Evolutionary conservation across 2,888 invertebrate species (phyloP).

Genomic region (Scaptodrosophila latifasciaeformis): DNA sequence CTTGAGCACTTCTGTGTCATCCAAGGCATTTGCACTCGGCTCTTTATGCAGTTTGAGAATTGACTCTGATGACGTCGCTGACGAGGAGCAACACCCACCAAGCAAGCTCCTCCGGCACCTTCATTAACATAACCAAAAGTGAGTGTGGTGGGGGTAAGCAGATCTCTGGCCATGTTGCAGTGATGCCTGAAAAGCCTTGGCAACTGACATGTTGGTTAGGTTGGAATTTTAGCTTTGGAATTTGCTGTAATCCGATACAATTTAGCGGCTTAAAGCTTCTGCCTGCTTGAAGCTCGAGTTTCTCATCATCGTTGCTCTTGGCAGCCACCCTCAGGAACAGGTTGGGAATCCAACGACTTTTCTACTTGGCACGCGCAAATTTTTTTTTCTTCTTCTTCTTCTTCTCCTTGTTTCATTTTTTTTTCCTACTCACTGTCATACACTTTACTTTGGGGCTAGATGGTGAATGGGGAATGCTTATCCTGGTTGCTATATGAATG

Average conservation of each 20-base stretch:
- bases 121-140: constrained; percentile 65
- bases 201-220: constrained; percentile 42
- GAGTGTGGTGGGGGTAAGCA: constrained; percentile 28
- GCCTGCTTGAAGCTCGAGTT: constrained; percentile 65
- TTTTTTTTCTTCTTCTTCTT: not conserved
- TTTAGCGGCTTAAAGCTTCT: constrained; percentile 68
- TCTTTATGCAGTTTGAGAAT: constrained; percentile 42
- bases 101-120: constrained; percentile 50
- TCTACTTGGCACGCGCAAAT: not conserved
- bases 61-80: constrained; percentile 33
- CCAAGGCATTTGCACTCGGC: constrained; percentile 20
- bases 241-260: constrained; percentile 68
- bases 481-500: too few relatives aligned
- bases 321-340: too few relatives aligned
- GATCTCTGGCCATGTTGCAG: constrained; percentile 8
- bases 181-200: constrained; percentile 16
- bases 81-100: constrained; percentile 18
- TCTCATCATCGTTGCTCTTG: constrained; percentile 53
- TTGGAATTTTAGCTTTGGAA: constrained; percentile 63
- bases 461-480: too few relatives aligned
- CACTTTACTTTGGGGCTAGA: too few relatives aligned
- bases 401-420: not conserved
- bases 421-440: too few relatives aligned
- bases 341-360: too few relatives aligned
- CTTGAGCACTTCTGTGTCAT: constrained; percentile 62